These are phyloP conservation scores for Manacus vitellinus DNA, from an alignment of 2,113 vertebrate genomes.

Conservation along the genomic window DNA sequence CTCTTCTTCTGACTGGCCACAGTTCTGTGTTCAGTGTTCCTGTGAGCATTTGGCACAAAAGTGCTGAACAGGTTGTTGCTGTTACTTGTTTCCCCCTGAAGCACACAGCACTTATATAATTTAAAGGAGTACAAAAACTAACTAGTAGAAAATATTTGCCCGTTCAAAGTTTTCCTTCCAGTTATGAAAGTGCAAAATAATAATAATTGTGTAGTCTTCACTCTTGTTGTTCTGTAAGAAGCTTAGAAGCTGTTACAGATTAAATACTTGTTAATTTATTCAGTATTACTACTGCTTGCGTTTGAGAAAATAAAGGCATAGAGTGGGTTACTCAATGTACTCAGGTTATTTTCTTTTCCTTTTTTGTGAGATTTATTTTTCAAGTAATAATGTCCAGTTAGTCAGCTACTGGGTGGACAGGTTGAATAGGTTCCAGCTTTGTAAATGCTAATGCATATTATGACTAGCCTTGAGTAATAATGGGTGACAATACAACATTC, in stretches of 20 bases:
- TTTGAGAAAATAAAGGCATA: background rate
- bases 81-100: conserved; percentile 14
- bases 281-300: background rate
- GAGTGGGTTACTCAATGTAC: background rate
- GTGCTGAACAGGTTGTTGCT: conserved; percentile 30
- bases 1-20: background rate
- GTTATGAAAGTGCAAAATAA: background rate
- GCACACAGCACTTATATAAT: background rate
- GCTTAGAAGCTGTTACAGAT: background rate
- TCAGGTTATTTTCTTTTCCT: background rate
- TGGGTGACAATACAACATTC: background rate
- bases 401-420: conserved; percentile 22
- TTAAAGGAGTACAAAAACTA: conserved; percentile 32
- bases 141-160: background rate
- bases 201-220: background rate
- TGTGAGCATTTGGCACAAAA: conserved; percentile 21
- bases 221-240: background rate
- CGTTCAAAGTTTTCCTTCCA: background rate
- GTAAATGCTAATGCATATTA: conserved; percentile 8
- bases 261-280: background rate
- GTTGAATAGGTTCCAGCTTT: conserved; percentile 3
- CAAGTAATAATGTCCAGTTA: conserved; percentile 9
- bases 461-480: conserved; percentile 30
- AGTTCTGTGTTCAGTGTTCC: background rate
- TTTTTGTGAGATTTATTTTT: conserved; percentile 1